phyloP scores from a whole-genome alignment of 1,140 invertebrate genomes.

The Drosophila truncata region DNA sequence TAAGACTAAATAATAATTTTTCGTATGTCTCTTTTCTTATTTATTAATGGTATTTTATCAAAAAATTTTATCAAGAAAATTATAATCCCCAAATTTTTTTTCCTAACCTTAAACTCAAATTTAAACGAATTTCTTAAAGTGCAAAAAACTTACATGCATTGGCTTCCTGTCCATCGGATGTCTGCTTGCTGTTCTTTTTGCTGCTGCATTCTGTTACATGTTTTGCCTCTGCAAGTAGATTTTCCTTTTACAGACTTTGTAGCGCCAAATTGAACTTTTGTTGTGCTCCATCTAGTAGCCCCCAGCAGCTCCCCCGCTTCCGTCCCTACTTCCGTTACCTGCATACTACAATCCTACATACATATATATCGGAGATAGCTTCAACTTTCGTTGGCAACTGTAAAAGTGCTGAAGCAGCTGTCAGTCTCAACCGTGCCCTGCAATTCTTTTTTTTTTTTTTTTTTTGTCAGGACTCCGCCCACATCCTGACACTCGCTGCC shows the following conservation, averaged over 20 bases:
- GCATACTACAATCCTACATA: slow-evolving; percentile 6
- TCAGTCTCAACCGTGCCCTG: slow-evolving; percentile 36
- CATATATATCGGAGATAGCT: slow-evolving; percentile 45
- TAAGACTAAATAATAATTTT: too few species aligned
- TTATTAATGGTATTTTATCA: not conserved
- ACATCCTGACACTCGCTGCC: slow-evolving; percentile 30
- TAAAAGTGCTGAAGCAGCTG: slow-evolving; percentile 56
- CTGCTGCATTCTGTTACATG: slow-evolving; percentile 62
- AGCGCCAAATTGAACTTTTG: slow-evolving; percentile 81
- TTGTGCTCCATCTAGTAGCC: slow-evolving; percentile 49
- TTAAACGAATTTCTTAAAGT: not conserved
- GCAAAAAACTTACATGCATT: slow-evolving; percentile 58
- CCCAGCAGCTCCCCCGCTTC: slow-evolving; percentile 11
- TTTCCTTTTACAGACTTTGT: slow-evolving; percentile 77
- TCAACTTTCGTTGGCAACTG: slow-evolving; percentile 41
- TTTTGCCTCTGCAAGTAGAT: slow-evolving; percentile 71
- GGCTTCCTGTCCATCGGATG: slow-evolving; percentile 68
- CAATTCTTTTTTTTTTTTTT: slow-evolving; percentile 22
- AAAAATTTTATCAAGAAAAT: not conserved
- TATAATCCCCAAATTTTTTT: too few species aligned
- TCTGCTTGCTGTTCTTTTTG: slow-evolving; percentile 40
- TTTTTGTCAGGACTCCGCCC: slow-evolving; percentile 13
- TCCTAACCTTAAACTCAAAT: not conserved
- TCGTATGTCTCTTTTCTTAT: not conserved
- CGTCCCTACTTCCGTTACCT: not conserved